Percentiles rank a stretch among this genome's conserved stretches.
phyloP scores from a whole-genome alignment of 2,888 invertebrate species.

The Drosophila lacicola region DNA sequence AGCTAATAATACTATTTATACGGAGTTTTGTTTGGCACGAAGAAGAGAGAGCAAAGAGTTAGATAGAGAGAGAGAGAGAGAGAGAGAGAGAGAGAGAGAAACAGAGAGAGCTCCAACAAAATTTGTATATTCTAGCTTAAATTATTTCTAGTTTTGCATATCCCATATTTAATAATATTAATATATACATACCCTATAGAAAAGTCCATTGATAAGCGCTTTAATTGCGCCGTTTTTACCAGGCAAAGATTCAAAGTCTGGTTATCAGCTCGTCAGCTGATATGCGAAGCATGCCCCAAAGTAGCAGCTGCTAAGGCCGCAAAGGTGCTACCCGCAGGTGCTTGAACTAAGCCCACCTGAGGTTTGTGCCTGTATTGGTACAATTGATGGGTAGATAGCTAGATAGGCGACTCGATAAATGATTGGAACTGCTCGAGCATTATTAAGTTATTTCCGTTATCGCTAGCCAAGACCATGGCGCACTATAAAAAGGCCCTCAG shows the following conservation, averaged over 20 bases:
- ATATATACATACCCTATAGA: background rate
- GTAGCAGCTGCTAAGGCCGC: slow-evolving; percentile 5
- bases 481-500: slow-evolving; percentile 35
- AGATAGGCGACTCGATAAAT: slow-evolving; percentile 20
- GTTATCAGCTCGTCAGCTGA: slow-evolving; percentile 38
- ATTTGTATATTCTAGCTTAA: no score
- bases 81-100: no score
- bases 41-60: no score
- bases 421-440: slow-evolving; percentile 1
- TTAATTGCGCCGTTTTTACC: slow-evolving; percentile 23
- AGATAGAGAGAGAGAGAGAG: no score
- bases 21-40: no score
- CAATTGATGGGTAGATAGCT: background rate
- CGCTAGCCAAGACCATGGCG: background rate
- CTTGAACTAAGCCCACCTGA: slow-evolving; percentile 18
- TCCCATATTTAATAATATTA: background rate
- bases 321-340: slow-evolving; percentile 5
- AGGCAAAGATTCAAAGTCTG: slow-evolving; percentile 17
- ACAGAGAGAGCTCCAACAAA: no score
- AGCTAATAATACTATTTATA: no score
- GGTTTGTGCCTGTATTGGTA: background rate
- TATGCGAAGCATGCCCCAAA: slow-evolving; percentile 18
- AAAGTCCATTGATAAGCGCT: slow-evolving; percentile 22
- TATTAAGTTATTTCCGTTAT: slow-evolving; percentile 19
- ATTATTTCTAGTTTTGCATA: background rate